Base-by-base conservation (phyloP, 2,888 invertebrate genomes). In the Drosophila longiperda region DNA sequence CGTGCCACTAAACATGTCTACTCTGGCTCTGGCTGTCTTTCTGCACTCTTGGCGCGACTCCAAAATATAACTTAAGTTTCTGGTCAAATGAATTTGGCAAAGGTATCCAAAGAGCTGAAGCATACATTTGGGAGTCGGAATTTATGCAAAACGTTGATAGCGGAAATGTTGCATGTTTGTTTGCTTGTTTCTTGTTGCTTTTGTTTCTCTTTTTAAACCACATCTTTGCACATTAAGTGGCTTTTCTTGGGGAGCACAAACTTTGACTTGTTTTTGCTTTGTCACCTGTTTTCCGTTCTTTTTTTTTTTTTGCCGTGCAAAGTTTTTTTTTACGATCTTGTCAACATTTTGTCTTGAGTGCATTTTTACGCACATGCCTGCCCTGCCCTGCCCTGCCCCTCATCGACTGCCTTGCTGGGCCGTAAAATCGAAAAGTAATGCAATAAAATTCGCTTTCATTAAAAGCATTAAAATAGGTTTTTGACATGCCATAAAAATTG, bases 61-160 rank as follows among this genome's bases (percentile, higher is more conserved):
- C 91, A 91, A 91, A 91, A 89, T 89, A 83, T 88, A 91, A 91
- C 92, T 92, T 91, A 91, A 91, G 91, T 91, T 91, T 92, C 92
- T 91, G 91, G 92, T 91, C 92, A 91, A 91, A 92, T 92, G 89
- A 92, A 91, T 91, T 91, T 91, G 91, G 91, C 91, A 91, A 86
- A 91, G 92, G 91, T 91, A 91, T 52, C 36, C 55, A 65, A 62
- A 68, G 75, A 73, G 64, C 66, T 53, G 32, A 57, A 69, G 73
- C 79, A 72, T 78, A 73, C 79, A 75, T 82, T 72, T 63, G 66
- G 74, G 73, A 76, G 65, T 59, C 76, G 61, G 76, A 80, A 82
- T 86, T 88, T 82, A 90, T 87, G 83, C 84, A 89, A 84, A 84
- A 78, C 26, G 55, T 76, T 66, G 66, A 45, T 58, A 82, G 36